Evolutionary conservation across 64 coral and sea anemone genomes (phyloP).

Genomic region (Platygyra sinensis): DNA sequence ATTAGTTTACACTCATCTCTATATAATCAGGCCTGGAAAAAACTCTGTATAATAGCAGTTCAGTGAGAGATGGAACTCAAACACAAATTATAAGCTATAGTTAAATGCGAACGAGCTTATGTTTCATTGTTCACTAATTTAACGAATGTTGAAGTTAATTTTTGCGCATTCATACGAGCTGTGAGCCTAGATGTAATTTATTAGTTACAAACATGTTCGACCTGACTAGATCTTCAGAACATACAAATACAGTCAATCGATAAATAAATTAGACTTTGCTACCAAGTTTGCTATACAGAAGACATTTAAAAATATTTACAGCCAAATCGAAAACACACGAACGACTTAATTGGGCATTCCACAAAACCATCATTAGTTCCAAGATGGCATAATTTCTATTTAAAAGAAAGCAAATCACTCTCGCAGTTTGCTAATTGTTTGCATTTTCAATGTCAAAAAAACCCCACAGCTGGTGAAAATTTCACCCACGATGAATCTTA

Average conservation of each 20-base stretch:
- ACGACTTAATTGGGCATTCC: not conserved
- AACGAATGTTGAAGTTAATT: not conserved
- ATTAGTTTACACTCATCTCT: not conserved
- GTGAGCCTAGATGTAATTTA: not conserved
- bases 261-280: not conserved
- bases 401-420: not conserved
- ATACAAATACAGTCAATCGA: not conserved
- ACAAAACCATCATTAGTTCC: slow-evolving; percentile 12
- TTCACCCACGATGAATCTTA: not conserved
- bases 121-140: not conserved
- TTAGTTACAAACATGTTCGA: not conserved
- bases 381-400: slow-evolving; percentile 16
- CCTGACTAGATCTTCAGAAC: not conserved
- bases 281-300: not conserved
- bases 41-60: not conserved
- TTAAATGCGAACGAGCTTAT: no score
- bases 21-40: not conserved
- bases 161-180: not conserved
- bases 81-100: no score
- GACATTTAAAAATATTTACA: not conserved
- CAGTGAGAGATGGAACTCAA: no score
- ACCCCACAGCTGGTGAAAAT: slow-evolving; percentile 14
- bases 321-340: not conserved
- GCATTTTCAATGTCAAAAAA: not conserved
- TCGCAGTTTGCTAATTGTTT: slow-evolving; percentile 4